Conservation (phyloP, 2,888 invertebrate genomes). For the Scaptomyza reducta region DNA sequence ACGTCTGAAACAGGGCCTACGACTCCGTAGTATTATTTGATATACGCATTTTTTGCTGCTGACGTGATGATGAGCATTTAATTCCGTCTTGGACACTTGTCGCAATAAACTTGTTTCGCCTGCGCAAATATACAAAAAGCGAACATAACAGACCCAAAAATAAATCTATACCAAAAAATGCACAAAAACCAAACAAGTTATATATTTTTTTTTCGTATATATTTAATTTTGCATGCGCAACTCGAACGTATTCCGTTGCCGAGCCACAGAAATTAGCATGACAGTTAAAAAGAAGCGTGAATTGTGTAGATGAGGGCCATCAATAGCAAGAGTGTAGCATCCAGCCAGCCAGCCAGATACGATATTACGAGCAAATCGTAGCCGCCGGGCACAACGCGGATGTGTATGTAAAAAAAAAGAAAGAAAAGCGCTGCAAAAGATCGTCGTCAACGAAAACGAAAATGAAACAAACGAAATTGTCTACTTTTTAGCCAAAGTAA, state of each 20-base stretch:
- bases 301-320: constrained; percentile 27
- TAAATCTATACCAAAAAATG: constrained; percentile 51
- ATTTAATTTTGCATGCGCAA: constrained; percentile 60
- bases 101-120: constrained; percentile 66
- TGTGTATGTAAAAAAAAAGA: constrained; percentile 10
- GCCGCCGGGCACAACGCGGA: constrained; percentile 34
- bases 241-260: constrained; percentile 19
- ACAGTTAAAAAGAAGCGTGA: constrained; percentile 46
- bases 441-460: constrained; percentile 16
- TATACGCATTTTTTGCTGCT: constrained; percentile 56
- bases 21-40: not conserved
- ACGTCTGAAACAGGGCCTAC: constrained; percentile 4
- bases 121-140: constrained; percentile 18
- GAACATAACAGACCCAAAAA: constrained; percentile 31
- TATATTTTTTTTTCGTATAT: not conserved
- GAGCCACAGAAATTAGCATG: constrained; percentile 62
- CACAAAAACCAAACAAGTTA: constrained; percentile 59
- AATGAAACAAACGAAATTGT: constrained; percentile 23
- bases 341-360: constrained; percentile 7
- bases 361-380: constrained; percentile 8
- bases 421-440: constrained; percentile 26
- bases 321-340: constrained; percentile 25
- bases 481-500: constrained; percentile 25
- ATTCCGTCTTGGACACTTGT: constrained; percentile 61
- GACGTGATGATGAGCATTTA: constrained; percentile 38